Evolutionary conservation across 2,113 vertebrate genomes (phyloP).

Genomic region (Microcebus murinus): DNA sequence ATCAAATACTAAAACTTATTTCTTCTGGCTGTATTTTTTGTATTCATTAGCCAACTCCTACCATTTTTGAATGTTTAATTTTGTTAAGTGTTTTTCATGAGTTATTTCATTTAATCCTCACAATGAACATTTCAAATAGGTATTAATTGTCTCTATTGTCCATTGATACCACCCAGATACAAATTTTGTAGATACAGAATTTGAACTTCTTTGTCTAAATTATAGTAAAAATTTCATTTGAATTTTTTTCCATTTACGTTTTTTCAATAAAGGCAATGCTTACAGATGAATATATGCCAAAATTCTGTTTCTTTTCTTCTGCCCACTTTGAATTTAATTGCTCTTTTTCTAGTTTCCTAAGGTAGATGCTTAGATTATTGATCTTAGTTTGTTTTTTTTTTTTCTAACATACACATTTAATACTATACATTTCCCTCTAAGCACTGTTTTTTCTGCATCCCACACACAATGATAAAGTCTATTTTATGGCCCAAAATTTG

Average conservation of each 20-base stretch:
- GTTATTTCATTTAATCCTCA: background rate
- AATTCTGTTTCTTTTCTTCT: background rate
- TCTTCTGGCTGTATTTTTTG: background rate
- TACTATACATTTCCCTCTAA: background rate
- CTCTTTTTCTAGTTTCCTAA: background rate
- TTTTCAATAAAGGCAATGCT: background rate
- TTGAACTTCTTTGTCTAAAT: constrained; percentile 10
- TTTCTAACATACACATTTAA: background rate
- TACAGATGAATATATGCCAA: background rate
- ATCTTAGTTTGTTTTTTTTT: background rate
- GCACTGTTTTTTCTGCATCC: background rate
- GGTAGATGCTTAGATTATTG: background rate
- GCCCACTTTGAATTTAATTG: background rate
- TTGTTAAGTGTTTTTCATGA: background rate
- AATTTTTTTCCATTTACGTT: background rate
- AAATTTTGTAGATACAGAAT: background rate
- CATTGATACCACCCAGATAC: background rate
- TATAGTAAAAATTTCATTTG: background rate
- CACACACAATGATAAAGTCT: background rate
- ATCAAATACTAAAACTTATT: background rate
- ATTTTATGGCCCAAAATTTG: background rate
- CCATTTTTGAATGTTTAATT: background rate
- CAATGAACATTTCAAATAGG: background rate
- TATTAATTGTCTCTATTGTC: background rate
- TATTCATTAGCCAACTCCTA: background rate